Conservation (phyloP, 2,113 vertebrate species). For the Carlito syrichta region DNA sequence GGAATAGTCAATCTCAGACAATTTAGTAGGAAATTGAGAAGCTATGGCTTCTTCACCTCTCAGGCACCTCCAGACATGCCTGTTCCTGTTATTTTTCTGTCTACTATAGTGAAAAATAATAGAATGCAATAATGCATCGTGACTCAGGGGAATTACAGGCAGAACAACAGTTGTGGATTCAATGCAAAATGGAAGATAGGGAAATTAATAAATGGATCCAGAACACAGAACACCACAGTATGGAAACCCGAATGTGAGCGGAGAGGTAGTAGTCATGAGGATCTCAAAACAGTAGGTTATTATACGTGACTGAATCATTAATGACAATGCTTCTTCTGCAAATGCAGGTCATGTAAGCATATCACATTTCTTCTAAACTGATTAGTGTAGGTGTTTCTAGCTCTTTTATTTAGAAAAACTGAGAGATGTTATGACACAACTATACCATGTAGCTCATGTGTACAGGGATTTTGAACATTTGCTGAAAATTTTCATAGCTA, state of each 20-base stretch:
- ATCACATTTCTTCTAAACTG: neutral
- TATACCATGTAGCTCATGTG: too few relatives aligned
- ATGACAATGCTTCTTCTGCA: neutral
- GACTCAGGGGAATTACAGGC: neutral
- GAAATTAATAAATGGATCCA: neutral
- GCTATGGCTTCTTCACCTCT: too few relatives aligned
- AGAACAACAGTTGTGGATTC: neutral
- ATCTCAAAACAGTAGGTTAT: neutral
- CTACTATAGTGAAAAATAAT: neutral
- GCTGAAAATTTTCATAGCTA: too few relatives aligned
- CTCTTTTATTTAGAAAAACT: too few relatives aligned
- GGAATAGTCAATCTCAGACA: neutral
- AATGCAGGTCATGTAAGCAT: neutral
- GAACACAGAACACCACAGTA: neutral
- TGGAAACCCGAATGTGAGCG: neutral
- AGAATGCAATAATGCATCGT: neutral
- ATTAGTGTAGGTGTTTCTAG: neutral
- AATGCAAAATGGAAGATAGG: accelerated
- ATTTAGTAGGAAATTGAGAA: neutral
- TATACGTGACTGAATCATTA: neutral
- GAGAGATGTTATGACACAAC: too few relatives aligned
- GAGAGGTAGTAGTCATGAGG: neutral
- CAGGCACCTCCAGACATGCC: accelerated
- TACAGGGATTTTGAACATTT: too few relatives aligned
- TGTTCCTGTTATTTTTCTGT: neutral